Base-by-base conservation (phyloP, 2,888 invertebrate genomes). In the Parapristionchus giblindavisi region DNA sequence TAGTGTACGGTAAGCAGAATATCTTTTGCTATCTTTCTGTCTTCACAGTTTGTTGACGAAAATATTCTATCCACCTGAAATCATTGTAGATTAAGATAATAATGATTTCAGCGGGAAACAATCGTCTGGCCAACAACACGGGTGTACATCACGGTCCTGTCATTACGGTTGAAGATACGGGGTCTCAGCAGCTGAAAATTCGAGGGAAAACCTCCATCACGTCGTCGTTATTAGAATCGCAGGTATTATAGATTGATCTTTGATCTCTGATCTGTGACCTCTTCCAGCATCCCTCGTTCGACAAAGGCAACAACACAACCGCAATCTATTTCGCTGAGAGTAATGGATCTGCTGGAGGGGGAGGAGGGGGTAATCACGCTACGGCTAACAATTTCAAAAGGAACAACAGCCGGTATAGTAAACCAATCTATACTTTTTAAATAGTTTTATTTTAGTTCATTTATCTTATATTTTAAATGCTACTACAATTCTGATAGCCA, bases 121-220 rank as follows among this genome's bases (percentile, higher is more conserved):
- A 54, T 32, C 70, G 56, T 5, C 68, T 68, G 11, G 36, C 32
- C 68, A 52, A 48, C 32, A 40, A 56, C 34, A 56, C 36, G 24
- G 68, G 68, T 24, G 56, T 6, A 17, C 77, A 76, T 38, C 77
- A 83, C 77, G 85, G 84, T 38, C 83, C 84, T n/a, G 82, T 84
- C 27, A 71, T 71, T 71, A 71, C 70, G 6, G 84, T 85, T 11
- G 85, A 85, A 68, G 85, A 85, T 76, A 85, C 85, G 3, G 84
- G 82, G 38, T 81, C 81, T 5, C 85, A 83, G 74, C 75, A 83
- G 34, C 75, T 79, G 34, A 82, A 83, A 66, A 82, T 81, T 70
- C 78, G 74, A 24, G 77, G 76, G 68, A 79, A 79, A 56, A 71
- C 81, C 3, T 76, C 73, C 61, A 76, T 80, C 29, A 83, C 81